Base-by-base conservation (phyloP, 1,140 invertebrate species). In the Nebria ingens region DNA sequence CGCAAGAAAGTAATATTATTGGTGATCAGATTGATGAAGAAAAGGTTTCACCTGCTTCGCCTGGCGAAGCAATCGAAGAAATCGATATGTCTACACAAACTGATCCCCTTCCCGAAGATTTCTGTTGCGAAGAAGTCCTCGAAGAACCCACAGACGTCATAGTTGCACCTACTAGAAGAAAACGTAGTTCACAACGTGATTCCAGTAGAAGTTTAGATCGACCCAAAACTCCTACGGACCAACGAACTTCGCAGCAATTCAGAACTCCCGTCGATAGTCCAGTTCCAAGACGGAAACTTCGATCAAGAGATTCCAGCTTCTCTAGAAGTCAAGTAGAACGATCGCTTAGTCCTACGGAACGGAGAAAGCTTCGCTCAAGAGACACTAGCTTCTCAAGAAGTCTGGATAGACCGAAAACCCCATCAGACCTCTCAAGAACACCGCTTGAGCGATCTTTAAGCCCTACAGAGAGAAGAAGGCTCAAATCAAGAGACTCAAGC, bases 11-110 rank as follows among this genome's bases (percentile, higher is more conserved):
- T 22, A 65, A 65, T 56, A 56, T 65, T 11, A 58, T 61, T 71
- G 22, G 58, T 63, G 22, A 66, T 57, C 52, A 65, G 66, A 61
- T 60, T 70, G 55, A 71, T 55, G 51, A 69, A 58, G 50, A 2
- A 23, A 45, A 51, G 15, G 54, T 21, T 23, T 23, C 45, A 1
- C 51, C 53, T 42, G 21, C 21, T 52, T n/a, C 34, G 1, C 52
- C 38, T 11, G 17, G 9, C 3, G 58, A 65, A 55, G 25, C 51
- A 53, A n/a, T 75, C 21, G 62, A 80, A 40, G 83, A 89, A 70
- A 80, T 81, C 19, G 84, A 85, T 61, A 80, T 86, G 1, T 86
- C 85, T 0, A 89, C 85, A 0, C 88, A 90, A 71, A 90, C 87
- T 0, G 87, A 90, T 70, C 85, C 86, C 0, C 62, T 89, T 19